Evolutionary conservation across 37 sponge, comb jelly and placozoan genomes (phyloP), one percentile per base, ranked within the genome.

Genomic region (Axinella damicornis): DNA sequence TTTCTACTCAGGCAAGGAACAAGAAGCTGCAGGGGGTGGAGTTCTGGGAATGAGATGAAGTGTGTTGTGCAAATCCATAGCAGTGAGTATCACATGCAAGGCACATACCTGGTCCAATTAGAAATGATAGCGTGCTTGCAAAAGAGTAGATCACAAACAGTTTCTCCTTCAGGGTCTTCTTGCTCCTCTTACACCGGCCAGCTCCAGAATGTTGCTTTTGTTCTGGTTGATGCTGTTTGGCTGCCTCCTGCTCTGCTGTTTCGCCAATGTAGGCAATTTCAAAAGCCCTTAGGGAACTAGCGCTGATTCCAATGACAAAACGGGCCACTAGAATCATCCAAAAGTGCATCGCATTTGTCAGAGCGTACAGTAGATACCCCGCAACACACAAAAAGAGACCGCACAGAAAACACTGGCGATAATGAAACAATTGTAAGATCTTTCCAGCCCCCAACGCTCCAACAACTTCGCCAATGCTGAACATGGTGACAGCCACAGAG

Each of bases 311-410:
- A 19, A 57, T 62, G 6, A 74, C n/a, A 25, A 84, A 53, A 38
- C 69, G 38, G 2, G 64, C 67, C 2, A 84, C 36, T 14, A 76
- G 4, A 22, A 84, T 61, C 85, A 84, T 76, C 85, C 76, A 74
- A 30, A 76, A 76, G 53, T 22, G 27, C 4, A 12, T 4, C 46
- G 4, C 46, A 19, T 17, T 34, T 41, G 76, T 76, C 13, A 53
- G 14, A 1, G 63, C 76, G 60, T 84, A 84, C 0, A 84, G 11
- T 11, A 75, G 40, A 27, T 62, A 36, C 20, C 76, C 76, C 36
- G 30, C 35, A 6, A 68, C 28, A 28, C 38, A 15, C 35, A 19
- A 30, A 4, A 65, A 33, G 17, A 67, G 16, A 13, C 65, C 57
- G 0, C 40, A 0, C 22, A 84, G 13, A 31, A 52, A 39, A 1